Conservation (phyloP, 2,797 vertebrate species). For the Danio jaintianensis region DNA sequence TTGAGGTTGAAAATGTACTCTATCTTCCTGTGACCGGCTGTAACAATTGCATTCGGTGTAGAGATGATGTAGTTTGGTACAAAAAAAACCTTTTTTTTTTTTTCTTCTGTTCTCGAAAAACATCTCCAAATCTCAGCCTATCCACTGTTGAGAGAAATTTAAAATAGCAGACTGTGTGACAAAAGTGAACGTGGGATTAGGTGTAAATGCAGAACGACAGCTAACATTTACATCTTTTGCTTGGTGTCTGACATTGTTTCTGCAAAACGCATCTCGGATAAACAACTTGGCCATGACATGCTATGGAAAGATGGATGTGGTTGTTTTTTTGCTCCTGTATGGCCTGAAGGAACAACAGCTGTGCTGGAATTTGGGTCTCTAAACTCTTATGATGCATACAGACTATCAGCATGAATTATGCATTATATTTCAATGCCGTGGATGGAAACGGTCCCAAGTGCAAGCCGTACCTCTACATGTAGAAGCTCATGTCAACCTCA, state of each 20-base stretch:
- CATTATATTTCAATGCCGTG: constrained; percentile 1
- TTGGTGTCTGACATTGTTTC: constrained; percentile 32
- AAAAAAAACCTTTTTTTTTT: not conserved
- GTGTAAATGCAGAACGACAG: not conserved
- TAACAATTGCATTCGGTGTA: not conserved
- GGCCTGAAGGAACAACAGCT: constrained; percentile 27
- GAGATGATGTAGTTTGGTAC: not conserved
- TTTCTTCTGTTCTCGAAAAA: not conserved
- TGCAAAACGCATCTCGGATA: constrained; percentile 48
- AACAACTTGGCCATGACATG: constrained; percentile 25
- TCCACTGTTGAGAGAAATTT: not conserved
- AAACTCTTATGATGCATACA: not conserved
- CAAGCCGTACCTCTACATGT: not conserved
- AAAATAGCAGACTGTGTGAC: not conserved
- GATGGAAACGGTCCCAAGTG: constrained; percentile 9
- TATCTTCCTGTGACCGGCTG: not conserved
- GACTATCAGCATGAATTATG: constrained; percentile 31
- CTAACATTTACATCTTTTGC: not conserved
- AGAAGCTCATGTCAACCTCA: constrained; percentile 4
- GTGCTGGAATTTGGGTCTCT: constrained; percentile 9
- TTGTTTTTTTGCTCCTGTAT: constrained; percentile 10
- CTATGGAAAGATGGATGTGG: constrained; percentile 1
- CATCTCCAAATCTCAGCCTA: not conserved
- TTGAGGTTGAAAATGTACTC: not conserved
- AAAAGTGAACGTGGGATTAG: not conserved